Base-by-base conservation (phyloP, 2,113 vertebrate genomes). In the Tychaedon coryphoeus region DNA sequence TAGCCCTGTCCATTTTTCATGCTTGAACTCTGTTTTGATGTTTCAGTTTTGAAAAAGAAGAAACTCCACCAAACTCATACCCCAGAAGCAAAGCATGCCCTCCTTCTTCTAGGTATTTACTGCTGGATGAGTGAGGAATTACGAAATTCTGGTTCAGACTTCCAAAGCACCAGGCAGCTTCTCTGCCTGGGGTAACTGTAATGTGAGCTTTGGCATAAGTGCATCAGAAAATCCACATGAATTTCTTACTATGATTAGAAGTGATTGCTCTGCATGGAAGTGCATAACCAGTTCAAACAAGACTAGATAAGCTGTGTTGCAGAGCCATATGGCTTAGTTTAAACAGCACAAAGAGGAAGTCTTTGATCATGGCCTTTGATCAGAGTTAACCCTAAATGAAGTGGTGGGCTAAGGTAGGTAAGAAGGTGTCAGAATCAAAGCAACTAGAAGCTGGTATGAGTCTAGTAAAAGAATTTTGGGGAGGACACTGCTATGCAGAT, bases 291-390 rank as follows among this genome's bases (percentile, higher is more conserved):
- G 94, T 97, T 97, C 95, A 95, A 96, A 97, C 89, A 97, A 79
- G 95, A 95, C 96, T 95, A 97, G 96, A 97, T 97, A 97, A 96
- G 91, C 95, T 90, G 29, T 88, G 72, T 92, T 95, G 82, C 88
- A 94, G 93, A 96, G 86, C 94, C 95, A 95, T 96, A 93, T 97
- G 96, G 96, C 96, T 95, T 96, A 97, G 96, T 91, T 97, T 95
- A 96, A 92, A 93, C 38, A 80, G 94, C 79, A 76, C 43, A 56
- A 83, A 79, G 51, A 97, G 96, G 96, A 97, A 97, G 94, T 71
- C 95, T 97, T 96, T 97, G 96, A 97, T 97, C 94, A 87, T 50
- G 89, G 95, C 61, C 95, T 97, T 97, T 97, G 96, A 96, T 97
- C 95, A 95, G 57, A 84, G 83, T 81, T 95, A 95, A 95, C 94